Evolutionary conservation across 2,797 vertebrate species (phyloP), one percentile per base, ranked within the genome.

Genomic region (Sebastiscus albofasciatus): DNA sequence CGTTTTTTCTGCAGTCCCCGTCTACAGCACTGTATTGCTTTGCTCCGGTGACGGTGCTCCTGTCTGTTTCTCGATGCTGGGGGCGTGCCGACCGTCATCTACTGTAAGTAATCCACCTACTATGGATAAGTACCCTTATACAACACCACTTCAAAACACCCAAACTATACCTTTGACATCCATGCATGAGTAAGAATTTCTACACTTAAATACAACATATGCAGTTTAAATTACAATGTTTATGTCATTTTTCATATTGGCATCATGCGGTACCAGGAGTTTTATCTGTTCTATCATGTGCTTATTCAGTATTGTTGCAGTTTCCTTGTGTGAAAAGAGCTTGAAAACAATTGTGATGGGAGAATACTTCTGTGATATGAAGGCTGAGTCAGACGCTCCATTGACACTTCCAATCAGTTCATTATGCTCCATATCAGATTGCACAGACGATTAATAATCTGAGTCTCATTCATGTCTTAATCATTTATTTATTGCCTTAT

Each of bases 381-480:
- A 68, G 8, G 49, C 75, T 65, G 71, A 71, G 24, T 29, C 10
- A 74, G 75, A 67, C 31, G 64, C 54, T 79, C 59, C 46, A 55
- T 31, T 78, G 46, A n/a, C 42, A 68, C 56, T 74, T 83, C 4
- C 26, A 74, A 18, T 76, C 74, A 79, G 29, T 64, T 82, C 61
- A 81, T 81, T 79, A 36, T 80, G 42, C 52, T 46, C 58, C 12
- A 46, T 77, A 78, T 82, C 79, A 82, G 80, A 79, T 75, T 61
- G 67, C 34, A 81, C 64, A 71, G 81, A 67, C 1, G 0, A 78
- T 80, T 75, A 72, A 62, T 62, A 72, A 82, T 55, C 72, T 27
- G 34, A 36, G 22, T 60, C 39, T 70, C 46, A 39, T 39, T 79
- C 54, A 67, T 67, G 42, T 87, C 69, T 72, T 77, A 65, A 84